phyloP scores from a whole-genome alignment of 2,113 vertebrate genomes.

The Pteropus alecto region DNA sequence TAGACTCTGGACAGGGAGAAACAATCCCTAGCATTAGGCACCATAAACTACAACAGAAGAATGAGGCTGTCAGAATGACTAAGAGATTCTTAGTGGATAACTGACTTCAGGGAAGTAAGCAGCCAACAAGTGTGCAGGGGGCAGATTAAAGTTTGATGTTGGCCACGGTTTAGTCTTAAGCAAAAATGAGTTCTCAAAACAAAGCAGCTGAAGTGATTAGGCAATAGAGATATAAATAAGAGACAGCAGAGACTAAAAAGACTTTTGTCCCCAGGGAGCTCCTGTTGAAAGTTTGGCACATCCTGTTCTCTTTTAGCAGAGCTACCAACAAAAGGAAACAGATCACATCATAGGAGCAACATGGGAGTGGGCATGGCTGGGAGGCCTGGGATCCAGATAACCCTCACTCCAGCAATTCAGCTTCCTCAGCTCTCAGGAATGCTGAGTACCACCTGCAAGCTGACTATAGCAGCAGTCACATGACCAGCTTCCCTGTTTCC shows the following conservation, averaged over 20 bases:
- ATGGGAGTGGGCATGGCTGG: neutral
- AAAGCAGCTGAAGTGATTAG: slow-evolving; percentile 52
- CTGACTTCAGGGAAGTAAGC: neutral
- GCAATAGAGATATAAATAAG: slow-evolving; percentile 48
- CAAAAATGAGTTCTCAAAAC: slow-evolving; percentile 59
- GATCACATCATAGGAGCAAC: slow-evolving; percentile 27
- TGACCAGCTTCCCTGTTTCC: neutral
- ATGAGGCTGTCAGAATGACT: neutral
- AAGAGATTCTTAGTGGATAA: slow-evolving; percentile 12
- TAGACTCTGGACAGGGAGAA: neutral
- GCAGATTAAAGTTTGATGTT: slow-evolving; percentile 46
- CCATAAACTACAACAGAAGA: neutral
- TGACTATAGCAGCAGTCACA: neutral
- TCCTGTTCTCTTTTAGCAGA: slow-evolving; percentile 58
- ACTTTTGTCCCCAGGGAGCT: neutral
- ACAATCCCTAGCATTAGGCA: neutral
- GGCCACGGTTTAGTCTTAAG: slow-evolving; percentile 45
- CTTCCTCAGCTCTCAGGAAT: neutral
- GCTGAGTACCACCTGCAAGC: neutral
- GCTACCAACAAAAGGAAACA: slow-evolving; percentile 49
- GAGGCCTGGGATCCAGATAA: neutral
- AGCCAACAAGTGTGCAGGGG: neutral
- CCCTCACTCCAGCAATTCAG: neutral
- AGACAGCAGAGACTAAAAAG: slow-evolving; percentile 38
- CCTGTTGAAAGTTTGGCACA: slow-evolving; percentile 6